phyloP scores from a whole-genome alignment of 2,888 invertebrate species.

The Microctonus brassicae region DNA sequence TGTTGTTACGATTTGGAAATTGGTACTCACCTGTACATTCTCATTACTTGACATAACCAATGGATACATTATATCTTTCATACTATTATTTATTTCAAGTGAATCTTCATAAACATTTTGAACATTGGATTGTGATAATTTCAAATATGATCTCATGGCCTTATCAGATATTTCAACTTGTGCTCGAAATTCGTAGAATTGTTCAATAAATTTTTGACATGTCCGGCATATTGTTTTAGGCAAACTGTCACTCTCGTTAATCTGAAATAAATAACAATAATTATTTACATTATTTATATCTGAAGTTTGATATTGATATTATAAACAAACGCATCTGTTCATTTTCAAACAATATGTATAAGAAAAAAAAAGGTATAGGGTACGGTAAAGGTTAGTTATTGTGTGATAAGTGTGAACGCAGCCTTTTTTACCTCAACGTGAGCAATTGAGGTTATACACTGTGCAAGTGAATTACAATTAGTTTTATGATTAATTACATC shows the following conservation, averaged over 20 bases:
- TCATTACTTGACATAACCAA: slow-evolving; percentile 1
- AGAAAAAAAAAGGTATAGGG: background rate
- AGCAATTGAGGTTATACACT: slow-evolving; percentile 55
- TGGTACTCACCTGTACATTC: slow-evolving; percentile 3
- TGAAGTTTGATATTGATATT: background rate
- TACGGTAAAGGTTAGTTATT: background rate
- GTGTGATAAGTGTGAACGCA: slow-evolving; percentile 40
- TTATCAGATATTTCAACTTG: slow-evolving; percentile 56
- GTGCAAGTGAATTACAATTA: slow-evolving; percentile 43
- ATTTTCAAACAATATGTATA: background rate
- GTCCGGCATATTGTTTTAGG: slow-evolving; percentile 53
- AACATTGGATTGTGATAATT: slow-evolving; percentile 10
- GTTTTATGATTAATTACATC: slow-evolving; percentile 33
- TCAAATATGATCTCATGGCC: slow-evolving; percentile 51
- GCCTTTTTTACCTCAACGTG: slow-evolving; percentile 55
- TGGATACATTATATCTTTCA: slow-evolving; percentile 14
- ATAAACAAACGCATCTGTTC: slow-evolving; percentile 36
- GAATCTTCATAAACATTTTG: background rate
- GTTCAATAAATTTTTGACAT: slow-evolving; percentile 53
- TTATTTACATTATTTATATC: background rate
- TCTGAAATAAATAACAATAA: no score
- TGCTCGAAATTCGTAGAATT: slow-evolving; percentile 55
- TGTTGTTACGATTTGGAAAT: no score
- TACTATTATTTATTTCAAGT: background rate
- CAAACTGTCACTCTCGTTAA: slow-evolving; percentile 53